These are phyloP conservation scores for Brachionus asplanchnoidis DNA, from an alignment of 1,140 invertebrate species.

Conservation along the genomic window DNA sequence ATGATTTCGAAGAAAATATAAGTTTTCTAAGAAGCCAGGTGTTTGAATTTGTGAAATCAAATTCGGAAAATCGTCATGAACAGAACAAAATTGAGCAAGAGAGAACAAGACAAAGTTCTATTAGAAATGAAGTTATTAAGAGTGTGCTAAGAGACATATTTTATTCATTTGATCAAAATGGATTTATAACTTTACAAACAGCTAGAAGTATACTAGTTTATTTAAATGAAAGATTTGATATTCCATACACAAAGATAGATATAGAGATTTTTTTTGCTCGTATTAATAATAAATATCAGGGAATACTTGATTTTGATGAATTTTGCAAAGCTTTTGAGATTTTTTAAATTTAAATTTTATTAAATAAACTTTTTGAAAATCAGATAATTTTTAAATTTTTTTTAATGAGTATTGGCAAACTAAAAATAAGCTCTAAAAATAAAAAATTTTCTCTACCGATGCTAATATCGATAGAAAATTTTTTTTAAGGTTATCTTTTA, in stretches of 20 bases:
- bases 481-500: no score
- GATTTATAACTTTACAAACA: background rate
- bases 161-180: background rate
- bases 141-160: background rate
- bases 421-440: no score
- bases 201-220: background rate
- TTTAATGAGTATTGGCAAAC: no score
- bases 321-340: background rate
- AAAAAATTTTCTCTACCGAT: no score
- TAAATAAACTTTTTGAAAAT: background rate
- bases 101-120: background rate
- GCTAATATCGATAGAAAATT: no score
- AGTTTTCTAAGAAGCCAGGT: background rate
- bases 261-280: background rate
- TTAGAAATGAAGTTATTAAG: background rate
- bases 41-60: background rate
- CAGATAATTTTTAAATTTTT: background rate
- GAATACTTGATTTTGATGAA: background rate
- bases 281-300: background rate
- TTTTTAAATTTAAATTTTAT: background rate
- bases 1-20: background rate
- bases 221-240: background rate
- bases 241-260: background rate
- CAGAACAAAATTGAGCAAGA: background rate
- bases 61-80: background rate